Base-by-base conservation (phyloP, 2,888 invertebrate genomes). In the Protophormia terraenovae region DNA sequence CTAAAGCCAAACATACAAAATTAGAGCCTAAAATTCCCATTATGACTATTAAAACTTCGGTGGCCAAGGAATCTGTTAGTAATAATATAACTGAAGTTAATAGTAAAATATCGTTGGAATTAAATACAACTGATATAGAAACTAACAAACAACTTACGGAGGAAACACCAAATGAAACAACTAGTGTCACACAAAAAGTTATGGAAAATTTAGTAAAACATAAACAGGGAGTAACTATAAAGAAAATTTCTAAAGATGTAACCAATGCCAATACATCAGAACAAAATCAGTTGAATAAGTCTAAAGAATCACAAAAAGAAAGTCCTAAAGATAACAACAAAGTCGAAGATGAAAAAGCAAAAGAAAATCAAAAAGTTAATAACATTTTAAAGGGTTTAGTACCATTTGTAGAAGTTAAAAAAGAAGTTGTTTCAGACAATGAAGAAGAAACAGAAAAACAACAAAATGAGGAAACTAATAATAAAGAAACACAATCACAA, bases 351-450 rank as follows among this genome's bases (percentile, higher is more conserved):
- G 72, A 76, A 66, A 83, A 84, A 47, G 66, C 64, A 2, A 50
- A 19, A 35, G 53, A 77, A 76, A 84, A 85, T 32, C 82, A 41
- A 32, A 78, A 83, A 45, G 83, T 24, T 3, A 78, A 71, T 55
- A 87, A 80, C 1, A 35, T 89, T 87, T 64, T 87, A 27, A 87
- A 86, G 24, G 88, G 87, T 24, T 89, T 91, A 19, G 87, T 91
- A 19, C 91, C 91, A 1, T 90, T 91, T 86, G 82, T 90, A 7
- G 90, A 90, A 62, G 89, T 92, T n/a, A 92, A 92, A 87, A 89
- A 88, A 7, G 92, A 92, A 77, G 81, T 89, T 3, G 32, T 87
- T 4, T 90, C 91, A 0, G 91, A 90, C 64, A 89, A 90, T n/a
- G 89, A 86, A 32, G 88, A 86, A 0, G 88, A 88, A 19, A 29